Conservation (phyloP, 2,113 vertebrate genomes). For the Brienomyrus longianalis region DNA sequence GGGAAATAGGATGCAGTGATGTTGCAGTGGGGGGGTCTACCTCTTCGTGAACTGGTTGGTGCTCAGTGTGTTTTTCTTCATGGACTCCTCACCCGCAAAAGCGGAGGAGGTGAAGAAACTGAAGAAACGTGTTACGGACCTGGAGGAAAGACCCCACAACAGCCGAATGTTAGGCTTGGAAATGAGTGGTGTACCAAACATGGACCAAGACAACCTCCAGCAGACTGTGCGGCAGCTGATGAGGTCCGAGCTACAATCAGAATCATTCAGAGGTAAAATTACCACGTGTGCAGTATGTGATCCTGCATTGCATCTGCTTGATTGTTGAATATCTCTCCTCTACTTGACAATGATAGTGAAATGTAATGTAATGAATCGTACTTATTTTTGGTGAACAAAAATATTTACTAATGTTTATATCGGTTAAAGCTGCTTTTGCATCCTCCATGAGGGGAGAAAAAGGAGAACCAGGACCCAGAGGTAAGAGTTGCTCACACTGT, state of each 20-base stretch:
- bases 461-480: slow-evolving; percentile 76
- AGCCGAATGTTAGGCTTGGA: slow-evolving; percentile 28
- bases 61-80: not conserved
- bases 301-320: not conserved
- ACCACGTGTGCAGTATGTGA: not conserved
- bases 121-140: slow-evolving; percentile 66
- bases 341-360: not conserved
- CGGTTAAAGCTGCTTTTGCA: slow-evolving; percentile 40
- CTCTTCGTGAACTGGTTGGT: not conserved
- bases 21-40: not conserved
- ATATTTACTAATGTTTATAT: not conserved
- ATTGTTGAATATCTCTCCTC: not conserved
- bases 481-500: slow-evolving; percentile 46
- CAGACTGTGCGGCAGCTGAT: slow-evolving; percentile 43
- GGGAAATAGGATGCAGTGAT: not conserved
- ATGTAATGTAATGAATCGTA: not conserved
- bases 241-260: slow-evolving; percentile 51
- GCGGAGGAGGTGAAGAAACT: slow-evolving; percentile 83
- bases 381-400: not conserved
- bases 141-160: slow-evolving; percentile 50
- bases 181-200: not conserved
- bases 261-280: slow-evolving; percentile 55
- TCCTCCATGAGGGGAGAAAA: slow-evolving; percentile 64
- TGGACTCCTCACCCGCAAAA: slow-evolving; percentile 49
- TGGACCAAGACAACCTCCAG: slow-evolving; percentile 30